Evolutionary conservation across 2,113 vertebrate genomes (phyloP), one percentile per base, ranked within the genome.

Genomic region (Pycnonotus jocosus): DNA sequence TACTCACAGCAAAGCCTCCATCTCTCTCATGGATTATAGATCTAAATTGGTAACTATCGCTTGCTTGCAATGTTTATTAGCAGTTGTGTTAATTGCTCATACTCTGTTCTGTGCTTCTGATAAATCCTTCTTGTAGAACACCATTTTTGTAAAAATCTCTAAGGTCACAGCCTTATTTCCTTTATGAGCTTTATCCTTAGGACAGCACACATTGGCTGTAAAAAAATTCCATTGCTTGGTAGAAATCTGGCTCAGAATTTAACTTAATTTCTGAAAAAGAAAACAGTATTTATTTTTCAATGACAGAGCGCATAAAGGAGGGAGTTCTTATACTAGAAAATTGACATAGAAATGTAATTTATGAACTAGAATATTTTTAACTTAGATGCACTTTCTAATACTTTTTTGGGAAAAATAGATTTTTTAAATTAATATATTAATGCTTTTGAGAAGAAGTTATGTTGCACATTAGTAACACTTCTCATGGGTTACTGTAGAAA

Each of bases 41-140:
- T 95, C 93, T 90, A 96, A 96, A 97, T 97, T 96, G 96, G 95
- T 96, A 97, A 96, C 92, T 96, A 96, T 96, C 56, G 1, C 90
- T 96, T 95, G 94, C 93, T 97, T 95, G 86, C 72, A 86, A 56
- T 94, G 92, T 90, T 93, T 97, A 86, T 79, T 94, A 86, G 68
- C 69, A 71, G 53, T 81, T 93, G 3, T 64, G 28, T 86, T 93
- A 90, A 88, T 88, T 95, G 65, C 88, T 95, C 8, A 12, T 81
- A 7, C n/a, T 92, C 8, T 93, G 60, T 60, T 93, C 93, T 94
- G 86, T 94, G 76, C 79, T 86, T 84, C 72, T 95, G 76, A 62
- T 84, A 72, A 68, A 66, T 83, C 56, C 90, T 27, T 73, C 12
- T 58, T 83, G 60, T 77, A 74, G 79, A 56, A 11, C 6, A 60